These are phyloP conservation scores for Chaetorhynchus papuensis DNA, from an alignment of 2,113 vertebrate species.

Conservation along the genomic window DNA sequence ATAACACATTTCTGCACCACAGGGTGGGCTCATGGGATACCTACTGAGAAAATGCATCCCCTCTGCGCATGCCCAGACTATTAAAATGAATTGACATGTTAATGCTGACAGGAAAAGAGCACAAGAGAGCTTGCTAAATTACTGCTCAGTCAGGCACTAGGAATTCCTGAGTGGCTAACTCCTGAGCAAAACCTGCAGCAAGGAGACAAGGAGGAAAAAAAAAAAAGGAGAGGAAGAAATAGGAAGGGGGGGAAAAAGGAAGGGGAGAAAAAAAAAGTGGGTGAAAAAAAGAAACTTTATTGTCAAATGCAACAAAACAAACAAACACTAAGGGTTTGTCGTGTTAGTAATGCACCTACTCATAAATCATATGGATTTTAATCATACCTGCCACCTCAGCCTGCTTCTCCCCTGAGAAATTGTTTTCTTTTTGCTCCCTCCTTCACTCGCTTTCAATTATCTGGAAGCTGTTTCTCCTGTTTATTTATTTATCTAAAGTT, in stretches of 20 bases:
- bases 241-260: not conserved
- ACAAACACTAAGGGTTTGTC: constrained; percentile 74
- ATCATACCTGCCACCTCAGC: constrained; percentile 89
- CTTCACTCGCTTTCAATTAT: constrained; percentile 90
- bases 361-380: constrained; percentile 94
- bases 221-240: not conserved
- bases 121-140: constrained; percentile 81
- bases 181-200: constrained; percentile 72
- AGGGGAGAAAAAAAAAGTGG: not conserved
- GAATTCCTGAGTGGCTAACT: constrained; percentile 82
- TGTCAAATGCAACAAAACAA: constrained; percentile 73
- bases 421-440: constrained; percentile 79
- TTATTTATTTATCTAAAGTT: constrained; percentile 96
- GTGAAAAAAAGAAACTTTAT: constrained; percentile 70
- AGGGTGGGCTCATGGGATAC: constrained; percentile 76
- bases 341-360: constrained; percentile 81
- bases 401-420: constrained; percentile 76
- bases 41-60: constrained; percentile 75
- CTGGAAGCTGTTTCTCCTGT: constrained; percentile 85
- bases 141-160: constrained; percentile 82
- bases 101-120: constrained; percentile 84
- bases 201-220: not conserved
- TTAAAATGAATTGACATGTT: constrained; percentile 87
- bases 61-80: constrained; percentile 81
- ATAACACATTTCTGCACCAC: constrained; percentile 79